phyloP scores from a whole-genome alignment of 92 coral and sea anemone species.

The Virgularia gustaviana region DNA sequence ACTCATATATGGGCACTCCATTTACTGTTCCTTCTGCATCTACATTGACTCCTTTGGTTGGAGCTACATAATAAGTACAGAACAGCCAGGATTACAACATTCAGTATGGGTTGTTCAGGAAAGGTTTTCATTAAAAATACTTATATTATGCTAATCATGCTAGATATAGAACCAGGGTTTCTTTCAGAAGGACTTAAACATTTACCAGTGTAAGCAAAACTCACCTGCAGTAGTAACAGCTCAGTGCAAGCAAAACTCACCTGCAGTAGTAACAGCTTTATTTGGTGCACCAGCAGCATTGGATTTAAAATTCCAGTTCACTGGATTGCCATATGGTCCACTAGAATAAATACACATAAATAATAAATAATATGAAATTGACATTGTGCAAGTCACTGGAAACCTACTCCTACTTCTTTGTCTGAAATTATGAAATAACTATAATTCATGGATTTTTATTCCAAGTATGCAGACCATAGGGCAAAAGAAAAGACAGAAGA shows the following conservation, averaged over 20 bases:
- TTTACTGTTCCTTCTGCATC: constrained; percentile 93
- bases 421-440: not conserved
- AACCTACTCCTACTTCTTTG: no score
- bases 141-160: not conserved
- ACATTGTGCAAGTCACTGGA: no score
- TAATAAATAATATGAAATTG: no score
- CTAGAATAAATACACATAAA: constrained; percentile 33
- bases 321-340: constrained; percentile 82
- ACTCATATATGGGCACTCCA: constrained; percentile 94
- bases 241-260: no score
- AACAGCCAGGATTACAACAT: not conserved
- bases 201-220: no score
- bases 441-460: not conserved
- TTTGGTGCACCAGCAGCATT: constrained; percentile 61
- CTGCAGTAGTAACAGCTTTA: constrained; percentile 61
- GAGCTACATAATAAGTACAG: constrained; percentile 7
- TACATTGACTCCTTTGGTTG: constrained; percentile 69
- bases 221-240: constrained; percentile 68
- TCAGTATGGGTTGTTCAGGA: no score
- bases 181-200: no score
- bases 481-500: no score
- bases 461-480: not conserved
- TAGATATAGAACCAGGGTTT: no score
- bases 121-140: no score
- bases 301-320: constrained; percentile 93